Evolutionary conservation across 2,113 vertebrate species (phyloP).

Genomic region (Bos javanicus): DNA sequence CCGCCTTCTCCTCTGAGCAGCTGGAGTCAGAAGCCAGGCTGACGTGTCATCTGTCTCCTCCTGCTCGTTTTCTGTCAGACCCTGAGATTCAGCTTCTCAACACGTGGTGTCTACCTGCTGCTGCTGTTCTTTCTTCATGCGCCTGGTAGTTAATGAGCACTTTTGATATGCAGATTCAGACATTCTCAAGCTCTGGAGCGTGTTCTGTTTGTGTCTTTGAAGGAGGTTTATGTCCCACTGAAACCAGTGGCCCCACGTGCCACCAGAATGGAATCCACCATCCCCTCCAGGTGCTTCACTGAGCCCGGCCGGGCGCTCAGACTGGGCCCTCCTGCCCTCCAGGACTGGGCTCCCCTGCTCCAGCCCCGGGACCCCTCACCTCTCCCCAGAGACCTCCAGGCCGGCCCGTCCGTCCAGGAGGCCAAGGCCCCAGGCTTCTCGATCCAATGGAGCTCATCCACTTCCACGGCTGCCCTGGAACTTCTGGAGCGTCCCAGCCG

Average conservation of each 20-base stretch:
- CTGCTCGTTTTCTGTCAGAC: accelerated
- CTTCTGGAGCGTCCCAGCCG: accelerated
- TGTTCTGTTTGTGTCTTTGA: not conserved
- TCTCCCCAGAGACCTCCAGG: not conserved
- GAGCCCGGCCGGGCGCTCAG: accelerated
- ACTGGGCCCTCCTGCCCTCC: not conserved
- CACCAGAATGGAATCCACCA: accelerated
- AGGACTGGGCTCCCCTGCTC: accelerated
- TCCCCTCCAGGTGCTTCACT: accelerated
- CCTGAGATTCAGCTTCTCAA: accelerated
- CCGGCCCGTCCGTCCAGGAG: accelerated
- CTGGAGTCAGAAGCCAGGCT: not conserved
- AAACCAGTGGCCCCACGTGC: accelerated
- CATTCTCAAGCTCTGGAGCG: accelerated
- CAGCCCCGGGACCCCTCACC: accelerated
- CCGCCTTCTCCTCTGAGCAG: not conserved
- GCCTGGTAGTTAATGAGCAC: accelerated
- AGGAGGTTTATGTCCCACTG: not conserved
- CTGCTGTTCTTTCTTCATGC: accelerated
- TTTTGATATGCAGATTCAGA: not conserved
- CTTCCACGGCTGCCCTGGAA: not conserved
- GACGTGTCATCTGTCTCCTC: too few relatives aligned
- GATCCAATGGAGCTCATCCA: accelerated
- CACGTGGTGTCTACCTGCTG: accelerated
- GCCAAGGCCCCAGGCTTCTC: accelerated